Base-by-base conservation (phyloP, 2,888 invertebrate genomes). In the Sycophila texana region DNA sequence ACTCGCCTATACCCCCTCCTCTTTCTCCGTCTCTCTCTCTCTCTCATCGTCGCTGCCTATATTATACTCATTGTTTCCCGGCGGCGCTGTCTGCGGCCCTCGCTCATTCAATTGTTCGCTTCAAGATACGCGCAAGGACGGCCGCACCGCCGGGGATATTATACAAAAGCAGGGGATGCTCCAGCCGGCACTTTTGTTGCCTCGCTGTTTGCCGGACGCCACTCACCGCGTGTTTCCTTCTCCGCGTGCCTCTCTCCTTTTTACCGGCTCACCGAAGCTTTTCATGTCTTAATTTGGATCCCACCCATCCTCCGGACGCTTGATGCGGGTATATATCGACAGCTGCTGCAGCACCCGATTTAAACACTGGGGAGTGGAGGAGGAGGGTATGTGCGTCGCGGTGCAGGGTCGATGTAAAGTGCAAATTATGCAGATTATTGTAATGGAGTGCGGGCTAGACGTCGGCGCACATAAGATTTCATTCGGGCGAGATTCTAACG, bases 151-250 rank as follows among this genome's bases (percentile, higher is more conserved):
- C 30, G 12, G 39, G 39, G 1, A 16, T 12, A 60, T 14, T 14
- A 74, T 66, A 74, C 74, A 74, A 74, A 74, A 58, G 65, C 49
- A 3, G 26, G 26, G 49, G 63, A 74, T 57, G 65, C 20, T 57
- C 39, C 10, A 7, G 1, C 39, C 39, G 39, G 39, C 39, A 57
- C 65, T 65, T 74, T 57, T 65, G 65, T 65, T 39, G 65, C 39
- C 57, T 39, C 65, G 65, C 65, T 57, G 73, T 73, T 73, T 55
- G 65, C 66, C 57, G 74, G 74, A 74, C 74, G 65, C 53, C 63
- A 39, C 61, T 10, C 57, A 20, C 14, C 55, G 58, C 4, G 60
- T 60, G 60, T 60, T 26, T 60, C 60, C 22, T 26, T 16, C 22
- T 60, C 26, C 22, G 22, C 26, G 60, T 26, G 60, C 60, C 14